phyloP scores from a whole-genome alignment of 2,113 vertebrate species.

The Prinia subflava region DNA sequence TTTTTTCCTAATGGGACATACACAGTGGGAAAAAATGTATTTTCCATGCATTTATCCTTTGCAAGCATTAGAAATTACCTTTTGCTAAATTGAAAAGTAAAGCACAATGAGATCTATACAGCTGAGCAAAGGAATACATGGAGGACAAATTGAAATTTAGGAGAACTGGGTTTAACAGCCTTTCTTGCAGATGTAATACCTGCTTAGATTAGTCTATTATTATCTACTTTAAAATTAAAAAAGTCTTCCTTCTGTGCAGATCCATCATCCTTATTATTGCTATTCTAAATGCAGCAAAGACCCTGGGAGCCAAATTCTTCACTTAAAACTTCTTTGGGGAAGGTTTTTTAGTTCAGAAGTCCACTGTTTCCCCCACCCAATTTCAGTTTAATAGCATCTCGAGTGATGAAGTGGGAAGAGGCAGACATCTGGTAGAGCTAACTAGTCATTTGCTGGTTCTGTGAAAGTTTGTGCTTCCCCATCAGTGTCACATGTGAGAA shows the following conservation, averaged over 20 bases:
- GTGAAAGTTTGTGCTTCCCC: conserved; percentile 56
- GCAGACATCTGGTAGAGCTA: conserved; percentile 54
- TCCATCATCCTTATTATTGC: not conserved
- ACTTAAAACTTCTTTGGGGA: conserved; percentile 20
- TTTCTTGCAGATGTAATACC: not conserved
- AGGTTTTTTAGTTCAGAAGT: not conserved
- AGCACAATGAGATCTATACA: not conserved
- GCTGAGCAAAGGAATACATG: not conserved
- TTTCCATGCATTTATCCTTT: not conserved
- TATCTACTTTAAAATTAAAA: not conserved
- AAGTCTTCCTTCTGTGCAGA: not conserved
- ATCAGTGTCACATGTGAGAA: conserved; percentile 42
- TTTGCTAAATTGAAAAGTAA: not conserved
- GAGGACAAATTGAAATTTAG: conserved; percentile 22
- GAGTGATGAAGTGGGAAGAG: conserved; percentile 39
- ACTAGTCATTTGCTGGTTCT: conserved; percentile 38
- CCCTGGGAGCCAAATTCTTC: conserved; percentile 13
- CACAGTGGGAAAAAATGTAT: not conserved
- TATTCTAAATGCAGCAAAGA: not conserved
- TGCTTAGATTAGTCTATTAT: not conserved
- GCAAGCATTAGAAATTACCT: not conserved
- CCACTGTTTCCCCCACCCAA: not conserved
- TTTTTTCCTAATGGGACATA: not conserved
- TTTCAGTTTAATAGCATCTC: conserved; percentile 33
- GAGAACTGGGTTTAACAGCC: not conserved